Base-by-base conservation (phyloP, 2,888 invertebrate genomes). In the Lutraria lutraria region DNA sequence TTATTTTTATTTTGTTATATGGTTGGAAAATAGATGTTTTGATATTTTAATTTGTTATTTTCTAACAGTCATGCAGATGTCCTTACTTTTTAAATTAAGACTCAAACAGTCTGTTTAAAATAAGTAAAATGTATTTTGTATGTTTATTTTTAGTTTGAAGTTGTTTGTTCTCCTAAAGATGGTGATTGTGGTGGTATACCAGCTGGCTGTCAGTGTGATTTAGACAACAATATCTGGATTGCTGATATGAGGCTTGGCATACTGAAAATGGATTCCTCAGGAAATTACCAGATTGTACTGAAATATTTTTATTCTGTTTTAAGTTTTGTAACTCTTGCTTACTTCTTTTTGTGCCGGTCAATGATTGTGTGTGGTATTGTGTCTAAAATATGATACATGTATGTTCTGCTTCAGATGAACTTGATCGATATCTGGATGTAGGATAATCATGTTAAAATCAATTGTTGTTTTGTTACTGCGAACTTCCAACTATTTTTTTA, bases 221-320 rank as follows among this genome's bases (percentile, higher is more conserved):
- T 93, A 31, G 93, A 95, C 12, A 94, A 94, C 85, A 93, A 94
- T 84, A 89, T 96, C 31, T 96, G 94, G 94, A 94, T 96, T 53
- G 96, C 96, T 52, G 96, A 96, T 89, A 96, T 96, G 96, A 93
- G 95, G 72, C 95, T 95, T 60, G 96, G 96, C 0, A 92, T 96
- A 31, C 89, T 96, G 25, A 94, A 94, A 85, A 94, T 96, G 84
- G 88, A 94, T 31, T 88, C 92, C 29, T 76, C 93, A 83, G 95
- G 95, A n/a, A 88, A 91, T 12, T 95, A 93, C 87, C 85, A 92
- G 82, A 95, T 95, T 95, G 96, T 95, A 84, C 15, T 60, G 12
- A 29, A 21, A 13, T 79, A n/a, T n/a, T 29, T 43, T 63, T 1
- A 3, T 63, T n/a, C 12, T 25, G 8, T n/a, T 63, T 63, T 10